phyloP scores from a whole-genome alignment of 2,888 invertebrate species.

The Epirrita christyi region DNA sequence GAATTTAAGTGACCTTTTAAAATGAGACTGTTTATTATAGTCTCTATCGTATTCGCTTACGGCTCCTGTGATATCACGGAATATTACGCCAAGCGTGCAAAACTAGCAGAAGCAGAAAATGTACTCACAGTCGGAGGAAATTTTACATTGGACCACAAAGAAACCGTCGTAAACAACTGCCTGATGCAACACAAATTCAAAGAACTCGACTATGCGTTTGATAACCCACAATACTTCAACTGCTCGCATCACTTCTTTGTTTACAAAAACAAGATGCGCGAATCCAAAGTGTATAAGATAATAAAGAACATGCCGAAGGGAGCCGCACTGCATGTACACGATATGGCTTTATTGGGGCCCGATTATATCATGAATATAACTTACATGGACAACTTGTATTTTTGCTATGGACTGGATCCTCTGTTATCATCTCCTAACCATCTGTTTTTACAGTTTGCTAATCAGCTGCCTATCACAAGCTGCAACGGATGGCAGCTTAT shows the following conservation, averaged over 20 bases:
- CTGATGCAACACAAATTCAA: slow-evolving; percentile 84
- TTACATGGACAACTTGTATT: slow-evolving; percentile 85
- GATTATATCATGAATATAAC: slow-evolving; percentile 87
- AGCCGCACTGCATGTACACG: slow-evolving; percentile 88
- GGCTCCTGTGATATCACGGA: slow-evolving; percentile 26
- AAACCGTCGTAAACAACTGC: slow-evolving; percentile 81
- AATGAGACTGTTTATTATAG: slow-evolving; percentile 7
- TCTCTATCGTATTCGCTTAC: not conserved
- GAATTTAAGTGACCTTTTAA: not conserved
- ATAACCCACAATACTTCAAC: slow-evolving; percentile 84
- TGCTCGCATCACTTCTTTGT: slow-evolving; percentile 88
- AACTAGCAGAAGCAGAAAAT: slow-evolving; percentile 12
- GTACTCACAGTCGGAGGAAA: slow-evolving; percentile 77
- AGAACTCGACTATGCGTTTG: slow-evolving; percentile 82
- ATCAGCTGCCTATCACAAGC: slow-evolving; percentile 27
- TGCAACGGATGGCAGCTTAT: slow-evolving; percentile 75
- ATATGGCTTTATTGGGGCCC: slow-evolving; percentile 86
- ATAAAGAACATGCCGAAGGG: slow-evolving; percentile 91
- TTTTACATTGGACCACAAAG: slow-evolving; percentile 72
- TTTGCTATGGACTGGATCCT: slow-evolving; percentile 63
- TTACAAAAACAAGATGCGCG: slow-evolving; percentile 82
- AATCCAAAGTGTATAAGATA: slow-evolving; percentile 87
- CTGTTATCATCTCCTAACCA: slow-evolving; percentile 14
- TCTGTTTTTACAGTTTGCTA: slow-evolving; percentile 55
- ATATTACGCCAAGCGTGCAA: slow-evolving; percentile 12